Base-by-base conservation (phyloP, 2,888 invertebrate genomes). In the Schizaphis graminum region DNA sequence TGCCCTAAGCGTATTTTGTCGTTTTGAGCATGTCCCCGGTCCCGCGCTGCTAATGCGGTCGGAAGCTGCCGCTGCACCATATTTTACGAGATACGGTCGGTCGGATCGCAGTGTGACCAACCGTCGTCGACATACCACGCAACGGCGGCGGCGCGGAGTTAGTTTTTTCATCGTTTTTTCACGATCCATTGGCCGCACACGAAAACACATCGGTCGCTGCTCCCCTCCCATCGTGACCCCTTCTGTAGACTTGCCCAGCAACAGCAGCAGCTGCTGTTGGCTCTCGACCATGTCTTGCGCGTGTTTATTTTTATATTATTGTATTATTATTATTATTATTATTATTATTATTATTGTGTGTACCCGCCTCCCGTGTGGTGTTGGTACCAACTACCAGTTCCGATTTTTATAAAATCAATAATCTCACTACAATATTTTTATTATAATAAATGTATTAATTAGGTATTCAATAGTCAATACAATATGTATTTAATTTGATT, bases 181-280 rank as follows among this genome's bases (percentile, higher is more conserved):
- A 93, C 90, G 89, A 94, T 85, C 89, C 89, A 89, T 93, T 93
- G 89, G 93, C 61, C 89, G 89, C 47, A 10, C 90, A 90, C 90
- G 57, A 91, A 85, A 90, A 94, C 84, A 94, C 77, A 77, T 77
- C 21, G 77, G 77, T 35, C 35, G 77, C 85, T 28, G n/a, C 85
- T 35, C 90, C 93, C 93, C 90, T 57, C 93, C n/a, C 28, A 92
- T 92, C 90, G 41, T 94, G 93, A 90, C 93, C 93, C 93, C 93
- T 85, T 90, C 92, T n/a, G 26, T 28, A 85, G 84, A 84, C 91
- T 85, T 10, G 28, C 41, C 28, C 84, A n/a, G 84, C 16, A 10
- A n/a, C 90, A 44, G 44, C 90, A 44, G 44, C 41, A 41, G 89
- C 90, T 5, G 90, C 90, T 35, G 61, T 47, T 67, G 28, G 92